Percentiles rank a stretch among this genome's conserved stretches.
phyloP scores from a whole-genome alignment of 2,888 invertebrate species.

The Drosophila borborema region DNA sequence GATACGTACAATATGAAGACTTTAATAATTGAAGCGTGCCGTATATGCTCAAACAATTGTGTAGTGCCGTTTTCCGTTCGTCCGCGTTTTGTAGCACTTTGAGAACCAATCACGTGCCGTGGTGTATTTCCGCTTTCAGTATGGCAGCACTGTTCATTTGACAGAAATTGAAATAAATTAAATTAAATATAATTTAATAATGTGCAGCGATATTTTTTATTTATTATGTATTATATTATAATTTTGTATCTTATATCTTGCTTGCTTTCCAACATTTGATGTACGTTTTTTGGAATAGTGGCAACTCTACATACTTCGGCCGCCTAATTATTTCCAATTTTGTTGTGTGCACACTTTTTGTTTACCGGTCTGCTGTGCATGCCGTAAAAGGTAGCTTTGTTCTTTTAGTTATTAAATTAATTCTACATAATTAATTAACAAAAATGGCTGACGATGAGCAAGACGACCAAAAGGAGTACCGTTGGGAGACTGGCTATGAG shows the following conservation, averaged over 20 bases:
- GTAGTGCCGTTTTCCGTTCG: constrained; percentile 69
- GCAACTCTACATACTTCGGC: constrained; percentile 34
- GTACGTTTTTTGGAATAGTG: constrained; percentile 3
- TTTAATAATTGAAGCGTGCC: constrained; percentile 12
- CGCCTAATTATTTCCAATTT: not conserved
- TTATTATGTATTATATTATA: not conserved
- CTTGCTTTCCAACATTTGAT: not conserved
- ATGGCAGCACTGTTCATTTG: constrained; percentile 55
- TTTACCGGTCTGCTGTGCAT: constrained; percentile 40
- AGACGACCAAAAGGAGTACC: constrained; percentile 94
- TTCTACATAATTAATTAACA: not conserved
- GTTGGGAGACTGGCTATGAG: constrained; percentile 98
- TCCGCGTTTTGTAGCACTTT: constrained; percentile 65
- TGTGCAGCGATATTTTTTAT: not conserved
- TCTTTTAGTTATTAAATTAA: not conserved
- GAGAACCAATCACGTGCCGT: constrained; percentile 52
- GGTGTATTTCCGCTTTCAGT: constrained; percentile 47
- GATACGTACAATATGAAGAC: not conserved
- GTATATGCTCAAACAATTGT: constrained; percentile 32
- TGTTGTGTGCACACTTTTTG: constrained; percentile 50
- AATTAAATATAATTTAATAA: not conserved
- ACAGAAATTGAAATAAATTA: constrained; percentile 10
- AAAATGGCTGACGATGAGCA: constrained; percentile 87
- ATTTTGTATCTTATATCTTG: not conserved
- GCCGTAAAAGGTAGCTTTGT: not conserved